Evolutionary conservation across 2,888 invertebrate genomes (phyloP).

Genomic region (Alloscopus bannaensis): DNA sequence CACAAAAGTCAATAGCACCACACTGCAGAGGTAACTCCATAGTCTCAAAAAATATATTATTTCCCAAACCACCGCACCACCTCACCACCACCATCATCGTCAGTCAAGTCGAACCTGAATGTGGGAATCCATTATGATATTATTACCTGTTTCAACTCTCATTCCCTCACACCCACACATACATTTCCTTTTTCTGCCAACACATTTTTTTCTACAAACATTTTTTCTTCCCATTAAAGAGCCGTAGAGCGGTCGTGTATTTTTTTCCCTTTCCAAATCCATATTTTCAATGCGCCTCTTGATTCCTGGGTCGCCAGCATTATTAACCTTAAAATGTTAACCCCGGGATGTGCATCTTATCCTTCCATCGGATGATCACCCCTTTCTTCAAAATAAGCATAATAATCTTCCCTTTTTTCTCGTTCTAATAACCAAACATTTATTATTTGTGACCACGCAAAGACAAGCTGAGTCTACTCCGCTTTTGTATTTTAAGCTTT

Average conservation of each 20-base stretch:
- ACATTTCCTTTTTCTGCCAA: slow-evolving; percentile 29
- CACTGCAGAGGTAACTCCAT: slow-evolving; percentile 20
- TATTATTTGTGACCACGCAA: no score
- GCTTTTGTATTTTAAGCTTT: no score
- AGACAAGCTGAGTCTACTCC: no score
- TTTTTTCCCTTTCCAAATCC: not conserved
- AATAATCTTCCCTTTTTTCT: no score
- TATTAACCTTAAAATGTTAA: no score
- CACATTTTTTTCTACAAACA: not conserved
- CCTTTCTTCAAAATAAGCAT: no score
- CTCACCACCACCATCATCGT: not conserved
- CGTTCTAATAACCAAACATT: no score
- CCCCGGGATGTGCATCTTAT: no score
- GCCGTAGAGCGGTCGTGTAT: not conserved
- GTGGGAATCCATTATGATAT: not conserved
- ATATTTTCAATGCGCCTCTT: not conserved
- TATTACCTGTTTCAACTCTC: slow-evolving; percentile 33
- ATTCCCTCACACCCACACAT: slow-evolving; percentile 36
- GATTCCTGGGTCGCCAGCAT: not conserved
- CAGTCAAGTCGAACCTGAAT: not conserved
- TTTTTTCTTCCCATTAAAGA: slow-evolving; percentile 7
- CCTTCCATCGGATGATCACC: no score
- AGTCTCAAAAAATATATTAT: not conserved
- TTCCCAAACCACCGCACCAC: not conserved
- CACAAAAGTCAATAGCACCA: slow-evolving; percentile 49